phyloP scores from a whole-genome alignment of 1,140 invertebrate genomes.

The Pissodes strobi region DNA sequence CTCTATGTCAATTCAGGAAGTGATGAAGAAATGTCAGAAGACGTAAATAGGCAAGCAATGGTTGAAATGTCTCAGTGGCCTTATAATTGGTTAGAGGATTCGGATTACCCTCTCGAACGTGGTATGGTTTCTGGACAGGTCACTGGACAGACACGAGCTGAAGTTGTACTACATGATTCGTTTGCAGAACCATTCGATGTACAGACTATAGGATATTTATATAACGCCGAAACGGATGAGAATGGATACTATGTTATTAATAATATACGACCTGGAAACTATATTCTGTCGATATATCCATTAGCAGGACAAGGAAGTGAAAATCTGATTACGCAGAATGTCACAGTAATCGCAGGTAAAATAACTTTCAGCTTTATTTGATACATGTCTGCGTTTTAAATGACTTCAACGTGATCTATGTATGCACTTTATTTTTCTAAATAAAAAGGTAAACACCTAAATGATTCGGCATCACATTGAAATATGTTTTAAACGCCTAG shows the following conservation, averaged over 20 bases:
- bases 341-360: conserved; percentile 8
- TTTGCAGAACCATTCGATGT: background rate
- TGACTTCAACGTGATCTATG: no score
- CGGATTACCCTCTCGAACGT: background rate
- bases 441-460: no score
- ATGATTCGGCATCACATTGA: no score
- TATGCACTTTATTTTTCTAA: no score
- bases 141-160: conserved; percentile 7
- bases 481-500: no score
- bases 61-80: background rate
- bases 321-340: background rate
- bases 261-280: conserved; percentile 7
- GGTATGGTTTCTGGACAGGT: background rate
- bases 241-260: background rate
- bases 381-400: no score
- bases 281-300: background rate
- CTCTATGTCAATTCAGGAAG: conserved; percentile 2
- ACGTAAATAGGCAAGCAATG: background rate
- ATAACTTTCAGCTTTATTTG: no score
- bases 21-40: background rate
- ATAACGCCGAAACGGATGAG: background rate
- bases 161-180: background rate
- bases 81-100: background rate
- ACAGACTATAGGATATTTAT: conserved; percentile 3
- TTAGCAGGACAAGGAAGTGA: conserved; percentile 13